Evolutionary conservation across 2,797 vertebrate genomes (phyloP).

Genomic region (Otolemur crassicaudatus): DNA sequence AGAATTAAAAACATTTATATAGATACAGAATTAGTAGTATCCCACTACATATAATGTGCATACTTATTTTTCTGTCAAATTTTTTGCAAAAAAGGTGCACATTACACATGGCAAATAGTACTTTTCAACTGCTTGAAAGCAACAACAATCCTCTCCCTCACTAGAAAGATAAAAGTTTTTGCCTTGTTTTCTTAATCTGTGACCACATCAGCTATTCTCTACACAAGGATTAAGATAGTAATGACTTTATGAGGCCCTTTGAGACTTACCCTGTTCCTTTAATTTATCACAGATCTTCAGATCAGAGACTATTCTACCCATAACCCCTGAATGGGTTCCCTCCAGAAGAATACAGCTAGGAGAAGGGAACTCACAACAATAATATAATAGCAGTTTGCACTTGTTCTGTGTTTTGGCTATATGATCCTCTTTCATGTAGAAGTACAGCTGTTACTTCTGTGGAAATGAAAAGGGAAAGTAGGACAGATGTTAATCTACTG

Average conservation of each 20-base stretch:
- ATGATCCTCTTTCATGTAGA: not conserved
- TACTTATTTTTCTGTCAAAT: too few relatives aligned
- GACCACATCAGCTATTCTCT: not conserved
- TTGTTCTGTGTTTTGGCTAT: not conserved
- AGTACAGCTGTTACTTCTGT: not conserved
- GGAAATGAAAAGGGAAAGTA: not conserved
- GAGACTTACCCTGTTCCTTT: not conserved
- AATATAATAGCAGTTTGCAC: not conserved
- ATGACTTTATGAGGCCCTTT: not conserved
- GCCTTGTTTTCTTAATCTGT: not conserved
- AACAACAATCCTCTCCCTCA: too few relatives aligned
- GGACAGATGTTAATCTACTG: not conserved
- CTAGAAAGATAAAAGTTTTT: not conserved
- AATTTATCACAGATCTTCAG: not conserved
- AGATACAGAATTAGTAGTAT: too few relatives aligned
- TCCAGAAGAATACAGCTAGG: not conserved
- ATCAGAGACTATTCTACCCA: not conserved
- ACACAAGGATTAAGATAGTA: rapidly evolving
- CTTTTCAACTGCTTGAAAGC: not conserved
- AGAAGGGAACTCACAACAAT: not conserved
- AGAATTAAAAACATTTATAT: too few relatives aligned
- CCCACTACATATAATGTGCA: too few relatives aligned
- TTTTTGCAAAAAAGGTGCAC: too few relatives aligned
- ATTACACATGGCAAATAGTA: not conserved
- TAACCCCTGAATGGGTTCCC: not conserved